phyloP scores from a whole-genome alignment of 2,888 invertebrate species.

The Pseudococcus jackbeardsleyi region DNA sequence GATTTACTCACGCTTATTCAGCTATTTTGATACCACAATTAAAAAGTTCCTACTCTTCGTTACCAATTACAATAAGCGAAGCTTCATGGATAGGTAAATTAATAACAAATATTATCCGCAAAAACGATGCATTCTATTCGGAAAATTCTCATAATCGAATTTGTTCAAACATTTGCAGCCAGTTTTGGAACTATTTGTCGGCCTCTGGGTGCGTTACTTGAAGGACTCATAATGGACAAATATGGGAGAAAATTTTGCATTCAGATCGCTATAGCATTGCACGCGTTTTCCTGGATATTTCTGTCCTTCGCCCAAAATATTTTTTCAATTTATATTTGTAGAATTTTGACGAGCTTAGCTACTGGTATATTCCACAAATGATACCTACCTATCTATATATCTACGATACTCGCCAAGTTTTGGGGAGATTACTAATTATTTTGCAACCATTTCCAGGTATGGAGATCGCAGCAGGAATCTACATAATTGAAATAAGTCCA shows the following conservation, averaged over 20 bases:
- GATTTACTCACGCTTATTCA: slow-evolving; percentile 48
- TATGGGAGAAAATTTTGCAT: slow-evolving; percentile 31
- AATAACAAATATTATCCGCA: too few species aligned
- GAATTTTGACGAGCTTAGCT: neutral
- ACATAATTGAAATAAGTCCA: slow-evolving; percentile 79
- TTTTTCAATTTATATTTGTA: slow-evolving; percentile 19
- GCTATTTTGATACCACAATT: slow-evolving; percentile 48
- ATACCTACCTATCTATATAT: neutral
- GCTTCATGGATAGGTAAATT: slow-evolving; percentile 60
- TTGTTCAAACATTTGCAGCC: neutral
- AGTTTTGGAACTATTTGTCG: slow-evolving; percentile 54
- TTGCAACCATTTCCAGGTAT: slow-evolving; percentile 5
- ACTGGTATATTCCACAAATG: slow-evolving; percentile 15
- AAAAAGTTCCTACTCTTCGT: neutral
- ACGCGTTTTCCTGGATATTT: slow-evolving; percentile 13
- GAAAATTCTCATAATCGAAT: neutral
- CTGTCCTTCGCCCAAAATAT: neutral
- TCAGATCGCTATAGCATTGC: neutral
- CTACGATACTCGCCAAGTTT: neutral
- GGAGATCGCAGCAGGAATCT: slow-evolving; percentile 69
- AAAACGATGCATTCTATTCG: neutral
- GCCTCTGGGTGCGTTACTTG: slow-evolving; percentile 39
- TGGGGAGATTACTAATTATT: neutral
- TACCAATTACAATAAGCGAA: neutral
- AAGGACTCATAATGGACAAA: slow-evolving; percentile 14